Evolutionary conservation across 2,797 vertebrate genomes (phyloP).

Genomic region (Intellagama lesueurii): DNA sequence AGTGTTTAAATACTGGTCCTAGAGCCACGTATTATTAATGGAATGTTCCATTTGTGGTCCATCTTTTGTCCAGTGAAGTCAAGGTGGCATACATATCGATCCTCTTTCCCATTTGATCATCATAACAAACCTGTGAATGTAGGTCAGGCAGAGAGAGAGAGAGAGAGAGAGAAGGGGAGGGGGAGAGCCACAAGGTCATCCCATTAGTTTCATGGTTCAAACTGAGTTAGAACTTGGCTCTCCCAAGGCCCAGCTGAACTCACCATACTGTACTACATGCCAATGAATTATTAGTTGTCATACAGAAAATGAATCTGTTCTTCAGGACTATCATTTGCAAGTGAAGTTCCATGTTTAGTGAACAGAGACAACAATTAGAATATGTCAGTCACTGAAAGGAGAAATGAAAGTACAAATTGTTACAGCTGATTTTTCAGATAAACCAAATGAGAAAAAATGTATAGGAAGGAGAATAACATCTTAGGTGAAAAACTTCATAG

Average conservation of each 20-base stretch:
- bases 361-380: not conserved
- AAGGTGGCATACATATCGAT: not conserved
- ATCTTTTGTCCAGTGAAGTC: not conserved
- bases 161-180: too few species aligned
- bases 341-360: not conserved
- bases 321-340: not conserved
- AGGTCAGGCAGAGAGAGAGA: not conserved
- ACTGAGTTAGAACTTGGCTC: not conserved
- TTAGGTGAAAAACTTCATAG: not conserved
- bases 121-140: not conserved
- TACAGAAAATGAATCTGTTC: not conserved
- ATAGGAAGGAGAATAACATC: too few species aligned
- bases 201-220: not conserved
- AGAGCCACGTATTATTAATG: not conserved
- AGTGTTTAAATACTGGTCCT: not conserved
- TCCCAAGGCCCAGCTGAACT: not conserved
- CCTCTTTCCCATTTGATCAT: not conserved
- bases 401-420: too few species aligned
- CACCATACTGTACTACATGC: not conserved
- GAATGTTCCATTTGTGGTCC: not conserved
- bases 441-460: too few species aligned
- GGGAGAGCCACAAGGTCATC: too few species aligned
- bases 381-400: too few species aligned
- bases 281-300: not conserved
- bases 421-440: too few species aligned